Base-by-base conservation (phyloP, 2,888 invertebrate species). In the Agrenia bidenticulata region DNA sequence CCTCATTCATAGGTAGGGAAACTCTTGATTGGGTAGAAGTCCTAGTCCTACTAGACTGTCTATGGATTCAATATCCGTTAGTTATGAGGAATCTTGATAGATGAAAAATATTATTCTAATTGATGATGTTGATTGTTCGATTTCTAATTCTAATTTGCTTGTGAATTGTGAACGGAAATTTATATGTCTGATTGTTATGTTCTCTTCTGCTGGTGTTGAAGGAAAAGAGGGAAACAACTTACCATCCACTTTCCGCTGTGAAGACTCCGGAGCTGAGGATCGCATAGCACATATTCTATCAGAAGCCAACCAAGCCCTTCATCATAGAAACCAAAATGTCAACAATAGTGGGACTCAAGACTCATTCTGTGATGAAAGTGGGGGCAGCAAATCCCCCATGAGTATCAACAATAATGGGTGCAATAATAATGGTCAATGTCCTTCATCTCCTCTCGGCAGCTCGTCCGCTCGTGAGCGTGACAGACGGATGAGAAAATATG, bases 231-330 rank as follows among this genome's bases (percentile, higher is more conserved):
- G 77, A 39, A 87, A 75, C 39, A 72, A 87, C 67, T 85, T 90
- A 80, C 87, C 90, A 61, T 86, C 88, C 32, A 92, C 90, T 79
- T 88, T 88, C 60, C 85, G 90, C 67, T 78, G 78, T 59, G 78
- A 78, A 61, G 86, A 89, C 79, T 87, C 88, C 76, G 86, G 88
- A 77, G 92, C 92, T 27, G 96, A 97, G 78, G 96, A 97, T 78
- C 85, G 96, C 72, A 88, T 97, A 73, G 91, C 90, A 56, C 94
- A 94, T 81, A 95, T 97, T 79, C 86, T 97, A 66, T 91, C 86
- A 78, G 96, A 97, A 79, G 94, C 96, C 23, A 91, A 92, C 60
- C 90, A 92, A 77, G 86, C 94, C 78, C 92, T 95, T 23, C 73
- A 73, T 27, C 64, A 73, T 26, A 67, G 74, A 51, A 50, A 66